Percentiles rank a stretch among this genome's conserved stretches.
Evolutionary conservation across 2,113 vertebrate species (phyloP).

Genomic region (Plecotus auritus): DNA sequence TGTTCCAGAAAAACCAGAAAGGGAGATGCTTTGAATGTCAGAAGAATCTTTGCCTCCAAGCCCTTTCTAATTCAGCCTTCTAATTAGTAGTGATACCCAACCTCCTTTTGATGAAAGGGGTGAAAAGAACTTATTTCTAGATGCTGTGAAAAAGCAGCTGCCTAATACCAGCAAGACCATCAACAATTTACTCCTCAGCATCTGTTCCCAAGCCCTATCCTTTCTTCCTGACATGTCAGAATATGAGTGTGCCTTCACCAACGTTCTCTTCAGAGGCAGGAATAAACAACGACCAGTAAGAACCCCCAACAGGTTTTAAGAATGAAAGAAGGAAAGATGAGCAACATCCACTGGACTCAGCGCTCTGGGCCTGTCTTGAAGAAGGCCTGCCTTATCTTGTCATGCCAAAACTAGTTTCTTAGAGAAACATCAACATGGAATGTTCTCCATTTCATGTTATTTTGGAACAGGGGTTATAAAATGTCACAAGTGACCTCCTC

Average conservation of each 20-base stretch:
- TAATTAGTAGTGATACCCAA: neutral
- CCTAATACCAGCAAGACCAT: neutral
- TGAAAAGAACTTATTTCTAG: neutral
- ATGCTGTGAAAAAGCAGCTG: neutral
- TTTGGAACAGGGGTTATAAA: neutral
- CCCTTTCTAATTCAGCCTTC: neutral
- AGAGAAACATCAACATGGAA: fast-evolving
- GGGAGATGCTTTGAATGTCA: neutral
- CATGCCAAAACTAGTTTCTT: neutral
- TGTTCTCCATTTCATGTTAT: neutral
- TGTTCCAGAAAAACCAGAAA: neutral
- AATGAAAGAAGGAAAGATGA: neutral
- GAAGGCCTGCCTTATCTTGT: neutral
- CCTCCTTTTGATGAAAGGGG: neutral
- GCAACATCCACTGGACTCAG: neutral
- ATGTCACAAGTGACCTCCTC: neutral
- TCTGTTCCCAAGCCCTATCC: neutral
- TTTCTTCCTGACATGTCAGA: neutral
- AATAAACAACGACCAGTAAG: neutral
- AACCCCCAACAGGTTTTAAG: neutral
- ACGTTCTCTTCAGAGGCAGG: neutral
- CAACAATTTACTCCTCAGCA: neutral
- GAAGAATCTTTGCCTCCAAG: neutral
- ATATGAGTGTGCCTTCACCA: neutral
- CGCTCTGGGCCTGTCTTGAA: neutral